Evolutionary conservation across 2,797 vertebrate genomes (phyloP).

Genomic region (Pristis pectinata): DNA sequence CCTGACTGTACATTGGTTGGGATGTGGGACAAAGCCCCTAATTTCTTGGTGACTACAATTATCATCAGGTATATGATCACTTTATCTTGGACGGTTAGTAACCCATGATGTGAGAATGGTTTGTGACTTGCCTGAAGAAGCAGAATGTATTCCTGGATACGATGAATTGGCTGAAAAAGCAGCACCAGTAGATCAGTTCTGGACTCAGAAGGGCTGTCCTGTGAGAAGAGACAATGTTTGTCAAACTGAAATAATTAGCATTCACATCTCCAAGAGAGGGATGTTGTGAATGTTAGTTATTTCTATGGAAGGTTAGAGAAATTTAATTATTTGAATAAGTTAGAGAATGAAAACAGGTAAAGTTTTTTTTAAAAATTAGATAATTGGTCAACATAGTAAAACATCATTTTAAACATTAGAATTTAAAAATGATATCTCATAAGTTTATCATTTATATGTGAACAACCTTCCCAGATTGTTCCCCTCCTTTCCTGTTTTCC

Average conservation of each 20-base stretch:
- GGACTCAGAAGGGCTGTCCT: slow-evolving; percentile 54
- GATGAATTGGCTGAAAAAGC: slow-evolving; percentile 90
- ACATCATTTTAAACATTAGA: neutral
- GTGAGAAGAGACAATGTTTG: neutral
- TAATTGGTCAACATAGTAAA: neutral
- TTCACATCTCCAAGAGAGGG: neutral
- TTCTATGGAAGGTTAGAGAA: neutral
- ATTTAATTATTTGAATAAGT: neutral
- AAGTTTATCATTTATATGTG: neutral
- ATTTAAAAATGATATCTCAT: neutral
- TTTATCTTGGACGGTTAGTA: neutral
- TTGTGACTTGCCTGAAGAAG: slow-evolving; percentile 74
- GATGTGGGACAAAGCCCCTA: no score
- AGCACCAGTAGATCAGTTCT: slow-evolving; percentile 81
- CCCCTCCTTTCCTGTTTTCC: neutral
- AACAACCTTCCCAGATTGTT: neutral
- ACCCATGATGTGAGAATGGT: neutral
- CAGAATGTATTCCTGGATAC: slow-evolving; percentile 86
- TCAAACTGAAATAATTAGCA: neutral
- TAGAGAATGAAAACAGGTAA: neutral
- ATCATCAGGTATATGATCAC: no score
- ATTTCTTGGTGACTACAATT: no score
- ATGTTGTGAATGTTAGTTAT: no score
- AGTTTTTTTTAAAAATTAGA: neutral
- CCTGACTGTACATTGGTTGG: no score